Conservation (phyloP, 2,113 vertebrate species). For the Micronycteris hirsuta region DNA sequence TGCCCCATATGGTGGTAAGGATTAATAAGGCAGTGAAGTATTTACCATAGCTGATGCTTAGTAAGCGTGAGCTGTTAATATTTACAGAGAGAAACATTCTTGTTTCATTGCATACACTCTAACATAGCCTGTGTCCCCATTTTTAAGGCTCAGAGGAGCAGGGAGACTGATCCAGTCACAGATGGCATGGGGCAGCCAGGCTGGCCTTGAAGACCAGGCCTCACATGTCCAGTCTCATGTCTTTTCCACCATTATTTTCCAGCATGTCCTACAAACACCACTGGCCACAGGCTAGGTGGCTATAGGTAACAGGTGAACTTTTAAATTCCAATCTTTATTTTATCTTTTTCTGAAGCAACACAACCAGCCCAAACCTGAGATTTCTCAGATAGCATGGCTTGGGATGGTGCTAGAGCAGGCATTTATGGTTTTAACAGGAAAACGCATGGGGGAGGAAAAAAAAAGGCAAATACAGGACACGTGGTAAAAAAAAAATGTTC, state of each 20-base stretch:
- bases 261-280: neutral
- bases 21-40: neutral
- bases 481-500: neutral
- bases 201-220: neutral
- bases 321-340: neutral
- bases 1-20: neutral
- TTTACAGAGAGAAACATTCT: neutral
- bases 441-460: neutral
- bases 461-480: neutral
- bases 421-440: neutral
- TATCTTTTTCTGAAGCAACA: neutral
- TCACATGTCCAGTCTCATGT: neutral
- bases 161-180: neutral
- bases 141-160: neutral
- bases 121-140: neutral
- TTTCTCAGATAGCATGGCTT: neutral
- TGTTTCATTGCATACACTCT: neutral
- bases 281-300: neutral
- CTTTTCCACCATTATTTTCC: neutral
- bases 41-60: neutral
- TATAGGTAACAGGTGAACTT: neutral
- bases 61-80: neutral
- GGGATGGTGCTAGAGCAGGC: neutral
- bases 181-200: neutral
- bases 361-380: neutral